Evolutionary conservation across 2,888 invertebrate genomes (phyloP), one percentile per base, ranked within the genome.

Genomic region (Spisula solida): DNA sequence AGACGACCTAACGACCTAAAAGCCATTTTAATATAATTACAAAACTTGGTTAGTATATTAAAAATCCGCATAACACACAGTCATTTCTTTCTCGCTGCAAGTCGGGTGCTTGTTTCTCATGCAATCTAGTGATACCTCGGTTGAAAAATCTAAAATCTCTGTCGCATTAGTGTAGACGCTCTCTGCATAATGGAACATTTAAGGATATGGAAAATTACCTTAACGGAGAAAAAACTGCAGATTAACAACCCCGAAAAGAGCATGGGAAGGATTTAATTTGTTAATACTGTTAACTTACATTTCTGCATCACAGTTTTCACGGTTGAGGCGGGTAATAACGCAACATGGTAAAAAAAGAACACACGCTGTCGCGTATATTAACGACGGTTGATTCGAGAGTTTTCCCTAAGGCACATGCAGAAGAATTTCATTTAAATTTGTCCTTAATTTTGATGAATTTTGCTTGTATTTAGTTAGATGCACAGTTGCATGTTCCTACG

Each of bases 361-460:
- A 66, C 60, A 25, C 60, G 25, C 60, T 66, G 60, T 66, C 60
- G 25, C 60, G 60, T 66, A 66, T 66, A 66, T 66, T 66, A 66
- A 66, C 60, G 60, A 66, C 51, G 14, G 75, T 34, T 75, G 75
- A 29, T 75, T 31, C 75, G 75, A 75, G 75, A 75, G 75, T 75
- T 75, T 75, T 75, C 75, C 75, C 75, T 75, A 75, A 75, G 75
- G 75, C 31, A 75, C 31, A 14, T 31, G 12, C 75, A 14, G 75
- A 75, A 75, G 75, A 75, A 75, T 75, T 75, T 75, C 75, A 75
- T 75, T 75, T 75, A 75, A 75, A 75, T 75, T 75, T 75, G 75
- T 75, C 75, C 75, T 34, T 75, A 75, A 75, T 75, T 75, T 75
- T 75, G 75, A 75, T 75, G 75, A 75, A 75, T 75, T 75, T 75